These are phyloP conservation scores for Hymenopus coronatus DNA, from an alignment of 2,888 invertebrate genomes.

Conservation along the genomic window DNA sequence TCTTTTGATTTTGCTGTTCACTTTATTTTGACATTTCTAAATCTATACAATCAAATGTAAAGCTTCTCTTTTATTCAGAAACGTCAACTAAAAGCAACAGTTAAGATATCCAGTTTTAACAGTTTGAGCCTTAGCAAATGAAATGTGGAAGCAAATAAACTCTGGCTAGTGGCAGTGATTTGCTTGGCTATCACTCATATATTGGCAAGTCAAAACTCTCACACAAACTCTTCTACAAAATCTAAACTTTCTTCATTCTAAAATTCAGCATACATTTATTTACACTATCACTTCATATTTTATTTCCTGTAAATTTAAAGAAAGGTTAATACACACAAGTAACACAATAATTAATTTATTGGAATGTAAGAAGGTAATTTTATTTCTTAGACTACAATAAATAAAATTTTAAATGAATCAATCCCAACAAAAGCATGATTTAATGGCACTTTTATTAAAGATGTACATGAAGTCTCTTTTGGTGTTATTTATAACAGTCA, in stretches of 20 bases:
- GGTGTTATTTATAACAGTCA: neutral
- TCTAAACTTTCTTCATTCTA: neutral
- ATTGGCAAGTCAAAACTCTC: neutral
- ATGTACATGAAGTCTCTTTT: neutral
- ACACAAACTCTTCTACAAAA: neutral
- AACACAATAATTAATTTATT: neutral
- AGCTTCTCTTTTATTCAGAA: neutral
- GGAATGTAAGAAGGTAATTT: neutral
- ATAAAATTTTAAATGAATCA: neutral
- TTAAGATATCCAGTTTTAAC: neutral
- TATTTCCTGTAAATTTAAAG: neutral
- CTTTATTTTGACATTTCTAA: neutral
- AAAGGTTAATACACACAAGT: neutral
- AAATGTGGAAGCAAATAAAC: neutral
- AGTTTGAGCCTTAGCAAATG: neutral
- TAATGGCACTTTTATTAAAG: neutral
- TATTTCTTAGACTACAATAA: neutral
- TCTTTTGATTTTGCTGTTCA: neutral
- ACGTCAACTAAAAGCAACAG: conserved; percentile 6
- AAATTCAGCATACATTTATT: neutral
- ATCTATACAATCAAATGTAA: conserved; percentile 5
- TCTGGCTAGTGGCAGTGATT: neutral
- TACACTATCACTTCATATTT: neutral
- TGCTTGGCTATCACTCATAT: neutral
- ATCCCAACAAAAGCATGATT: neutral